phyloP scores from a whole-genome alignment of 2,797 vertebrate genomes.

The Sparidentex hasta region DNA sequence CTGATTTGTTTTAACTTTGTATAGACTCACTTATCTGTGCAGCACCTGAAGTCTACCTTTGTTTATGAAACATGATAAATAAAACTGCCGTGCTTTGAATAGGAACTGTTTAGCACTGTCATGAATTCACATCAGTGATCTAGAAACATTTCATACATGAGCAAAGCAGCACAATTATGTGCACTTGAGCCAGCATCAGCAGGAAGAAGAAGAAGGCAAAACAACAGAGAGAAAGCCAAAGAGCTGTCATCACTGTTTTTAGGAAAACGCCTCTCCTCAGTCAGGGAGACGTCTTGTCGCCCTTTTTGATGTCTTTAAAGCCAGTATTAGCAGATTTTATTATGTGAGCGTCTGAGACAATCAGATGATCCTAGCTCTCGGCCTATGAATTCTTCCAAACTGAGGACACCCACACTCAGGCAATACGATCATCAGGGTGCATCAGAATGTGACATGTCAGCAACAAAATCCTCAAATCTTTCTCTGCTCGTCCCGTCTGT shows the following conservation, averaged over 20 bases:
- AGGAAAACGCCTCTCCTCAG: background rate
- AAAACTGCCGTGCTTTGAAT: too few species aligned
- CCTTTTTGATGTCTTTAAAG: slow-evolving; percentile 12
- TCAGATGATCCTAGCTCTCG: background rate
- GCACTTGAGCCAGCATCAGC: background rate
- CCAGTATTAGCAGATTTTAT: background rate
- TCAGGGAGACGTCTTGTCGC: slow-evolving; percentile 1
- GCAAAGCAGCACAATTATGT: slow-evolving; percentile 11
- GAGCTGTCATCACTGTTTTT: background rate
- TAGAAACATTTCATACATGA: slow-evolving; percentile 8
- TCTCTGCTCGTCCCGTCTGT: background rate
- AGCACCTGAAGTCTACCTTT: too few species aligned
- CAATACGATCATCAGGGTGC: background rate
- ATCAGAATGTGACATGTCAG: background rate
- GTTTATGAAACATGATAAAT: too few species aligned
- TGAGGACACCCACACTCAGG: background rate
- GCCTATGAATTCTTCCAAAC: background rate
- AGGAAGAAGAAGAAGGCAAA: slow-evolving; percentile 9
- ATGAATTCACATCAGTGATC: slow-evolving; percentile 4
- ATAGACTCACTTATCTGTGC: too few species aligned
- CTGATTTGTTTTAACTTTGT: too few species aligned
- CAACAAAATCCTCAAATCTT: background rate
- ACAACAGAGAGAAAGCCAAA: slow-evolving; percentile 14
- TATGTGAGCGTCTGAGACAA: background rate
- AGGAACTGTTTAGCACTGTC: background rate